Conservation (phyloP, 2,888 invertebrate species). For the Spicauda simplicius region DNA sequence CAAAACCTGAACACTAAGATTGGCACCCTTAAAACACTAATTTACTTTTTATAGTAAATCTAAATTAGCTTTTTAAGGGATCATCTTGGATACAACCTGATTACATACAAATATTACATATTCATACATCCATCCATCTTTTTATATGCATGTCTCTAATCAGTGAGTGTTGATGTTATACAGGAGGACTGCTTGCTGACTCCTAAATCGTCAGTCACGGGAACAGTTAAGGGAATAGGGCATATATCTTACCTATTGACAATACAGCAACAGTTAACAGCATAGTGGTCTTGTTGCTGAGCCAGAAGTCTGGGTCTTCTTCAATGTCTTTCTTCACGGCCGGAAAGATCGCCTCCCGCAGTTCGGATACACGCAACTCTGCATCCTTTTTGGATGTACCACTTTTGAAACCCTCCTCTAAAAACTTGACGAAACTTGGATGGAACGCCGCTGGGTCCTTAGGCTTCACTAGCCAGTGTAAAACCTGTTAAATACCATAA, state of each 20-base stretch:
- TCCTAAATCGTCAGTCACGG: too few species aligned
- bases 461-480: slow-evolving; percentile 94
- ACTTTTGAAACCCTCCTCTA: slow-evolving; percentile 90
- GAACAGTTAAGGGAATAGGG: too few species aligned
- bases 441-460: slow-evolving; percentile 92
- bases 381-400: slow-evolving; percentile 90
- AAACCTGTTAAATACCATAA: slow-evolving; percentile 71
- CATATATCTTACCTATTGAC: slow-evolving; percentile 84
- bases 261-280: slow-evolving; percentile 89
- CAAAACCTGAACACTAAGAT: too few species aligned
- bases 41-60: too few species aligned
- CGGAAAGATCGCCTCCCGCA: slow-evolving; percentile 87
- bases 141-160: too few species aligned
- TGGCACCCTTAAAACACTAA: too few species aligned
- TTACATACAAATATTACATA: too few species aligned
- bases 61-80: too few species aligned
- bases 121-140: too few species aligned
- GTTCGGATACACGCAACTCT: slow-evolving; percentile 87
- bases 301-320: slow-evolving; percentile 87
- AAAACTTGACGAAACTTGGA: slow-evolving; percentile 89
- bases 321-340: slow-evolving; percentile 83
- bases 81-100: too few species aligned
- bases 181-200: too few species aligned
- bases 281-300: slow-evolving; percentile 87
- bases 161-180: too few species aligned